These are phyloP conservation scores for Rhizoglyphus robini DNA, from an alignment of 1,140 invertebrate genomes.

Conservation along the genomic window DNA sequence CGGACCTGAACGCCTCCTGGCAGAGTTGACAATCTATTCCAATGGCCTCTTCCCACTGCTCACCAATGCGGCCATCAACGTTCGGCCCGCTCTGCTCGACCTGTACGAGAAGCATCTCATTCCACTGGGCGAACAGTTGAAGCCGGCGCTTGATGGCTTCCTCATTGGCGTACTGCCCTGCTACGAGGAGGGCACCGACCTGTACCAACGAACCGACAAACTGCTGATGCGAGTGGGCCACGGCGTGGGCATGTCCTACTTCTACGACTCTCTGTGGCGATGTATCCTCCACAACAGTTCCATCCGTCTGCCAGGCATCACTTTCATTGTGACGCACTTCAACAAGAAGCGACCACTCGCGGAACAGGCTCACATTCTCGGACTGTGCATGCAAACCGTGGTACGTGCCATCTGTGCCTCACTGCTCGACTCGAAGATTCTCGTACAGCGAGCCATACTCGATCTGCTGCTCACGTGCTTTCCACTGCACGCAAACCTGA, in stretches of 20 bases:
- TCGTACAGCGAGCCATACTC: constrained; percentile 72
- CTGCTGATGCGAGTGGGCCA: constrained; percentile 63
- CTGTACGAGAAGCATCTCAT: constrained; percentile 87
- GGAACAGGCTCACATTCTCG: constrained; percentile 71
- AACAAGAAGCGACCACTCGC: constrained; percentile 66
- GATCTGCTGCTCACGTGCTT: constrained; percentile 72
- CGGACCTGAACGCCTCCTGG: constrained; percentile 61
- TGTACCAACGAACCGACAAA: constrained; percentile 63
- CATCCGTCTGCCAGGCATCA: constrained; percentile 68
- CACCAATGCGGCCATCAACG: constrained; percentile 77
- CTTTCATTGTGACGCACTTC: constrained; percentile 64
- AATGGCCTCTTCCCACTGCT: constrained; percentile 77
- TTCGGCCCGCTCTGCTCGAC: constrained; percentile 62
- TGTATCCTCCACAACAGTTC: constrained; percentile 64
- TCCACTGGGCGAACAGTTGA: constrained; percentile 58
- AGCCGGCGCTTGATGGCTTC: constrained; percentile 74
- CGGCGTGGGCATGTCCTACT: constrained; percentile 60
- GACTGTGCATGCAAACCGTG: constrained; percentile 69
- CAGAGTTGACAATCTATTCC: constrained; percentile 76
- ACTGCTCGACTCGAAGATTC: constrained; percentile 61
- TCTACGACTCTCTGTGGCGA: constrained; percentile 81
- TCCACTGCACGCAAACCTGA: constrained; percentile 65
- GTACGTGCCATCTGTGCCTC: constrained; percentile 54
- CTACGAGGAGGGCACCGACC: constrained; percentile 78
- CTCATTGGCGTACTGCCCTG: constrained; percentile 67